Evolutionary conservation across 53 echinoderm and acorn worm genomes (phyloP).

Genomic region (Stichopus horrens): DNA sequence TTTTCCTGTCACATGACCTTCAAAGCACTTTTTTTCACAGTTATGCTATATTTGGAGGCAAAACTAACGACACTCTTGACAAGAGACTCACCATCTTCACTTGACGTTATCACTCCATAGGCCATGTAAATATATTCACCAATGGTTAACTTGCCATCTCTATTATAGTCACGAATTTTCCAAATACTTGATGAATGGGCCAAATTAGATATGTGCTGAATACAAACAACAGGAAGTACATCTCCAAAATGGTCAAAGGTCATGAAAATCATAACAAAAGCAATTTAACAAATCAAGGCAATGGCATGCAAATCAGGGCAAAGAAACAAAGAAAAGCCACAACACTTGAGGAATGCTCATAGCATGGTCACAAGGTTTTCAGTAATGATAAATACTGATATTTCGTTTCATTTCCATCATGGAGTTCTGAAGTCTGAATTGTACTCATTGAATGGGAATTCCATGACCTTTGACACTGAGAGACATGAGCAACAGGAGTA

Average conservation of each 20-base stretch:
- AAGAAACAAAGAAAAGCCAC: neutral
- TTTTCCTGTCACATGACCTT: too few relatives aligned
- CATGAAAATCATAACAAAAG: neutral
- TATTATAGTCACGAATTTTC: constrained; percentile 48
- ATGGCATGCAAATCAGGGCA: neutral
- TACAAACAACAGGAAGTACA: constrained; percentile 15
- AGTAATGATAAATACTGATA: too few relatives aligned
- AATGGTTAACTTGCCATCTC: constrained; percentile 30
- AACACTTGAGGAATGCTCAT: neutral
- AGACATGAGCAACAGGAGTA: too few relatives aligned
- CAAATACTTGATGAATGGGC: constrained; percentile 31
- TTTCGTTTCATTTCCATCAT: too few relatives aligned
- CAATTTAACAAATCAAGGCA: neutral
- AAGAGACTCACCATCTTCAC: too few relatives aligned
- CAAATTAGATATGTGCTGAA: constrained; percentile 19
- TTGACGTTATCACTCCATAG: constrained; percentile 31
- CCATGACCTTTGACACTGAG: too few relatives aligned
- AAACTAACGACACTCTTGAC: too few relatives aligned
- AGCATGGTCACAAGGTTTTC: neutral
- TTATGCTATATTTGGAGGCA: too few relatives aligned
- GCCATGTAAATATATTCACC: constrained; percentile 43
- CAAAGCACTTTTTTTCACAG: too few relatives aligned
- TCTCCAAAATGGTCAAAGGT: constrained; percentile 25
- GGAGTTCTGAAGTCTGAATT: too few relatives aligned
- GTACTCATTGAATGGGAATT: too few relatives aligned